Percentiles rank a stretch among this genome's conserved stretches.
Evolutionary conservation across 2,888 invertebrate genomes (phyloP).

Genomic region (Amaurobius ferox): DNA sequence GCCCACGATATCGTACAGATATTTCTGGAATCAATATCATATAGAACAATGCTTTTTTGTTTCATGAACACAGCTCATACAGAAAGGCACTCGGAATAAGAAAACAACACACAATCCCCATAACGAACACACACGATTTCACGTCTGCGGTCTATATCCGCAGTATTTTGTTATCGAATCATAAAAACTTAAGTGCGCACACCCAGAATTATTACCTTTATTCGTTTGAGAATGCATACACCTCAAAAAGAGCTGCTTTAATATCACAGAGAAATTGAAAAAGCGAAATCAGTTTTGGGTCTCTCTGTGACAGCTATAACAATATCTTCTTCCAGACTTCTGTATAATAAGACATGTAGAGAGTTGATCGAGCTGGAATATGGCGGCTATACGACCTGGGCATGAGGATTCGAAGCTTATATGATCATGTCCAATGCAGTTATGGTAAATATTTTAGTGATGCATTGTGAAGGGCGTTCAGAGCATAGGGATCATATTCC

Average conservation of each 20-base stretch:
- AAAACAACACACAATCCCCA: too few species aligned
- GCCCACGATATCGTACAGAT: too few species aligned
- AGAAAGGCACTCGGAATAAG: too few species aligned
- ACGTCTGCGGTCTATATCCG: not conserved
- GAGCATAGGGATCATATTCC: slow-evolving; percentile 12
- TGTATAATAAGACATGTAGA: not conserved
- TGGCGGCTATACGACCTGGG: not conserved
- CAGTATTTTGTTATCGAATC: slow-evolving; percentile 1
- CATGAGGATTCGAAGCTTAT: not conserved
- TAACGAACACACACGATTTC: too few species aligned
- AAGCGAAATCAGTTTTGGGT: not conserved
- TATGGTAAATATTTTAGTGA: slow-evolving; percentile 56
- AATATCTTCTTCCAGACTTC: not conserved
- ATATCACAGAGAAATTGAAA: not conserved
- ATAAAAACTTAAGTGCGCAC: not conserved
- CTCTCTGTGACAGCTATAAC: not conserved
- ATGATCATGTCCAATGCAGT: slow-evolving; percentile 53
- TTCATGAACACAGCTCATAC: too few species aligned
- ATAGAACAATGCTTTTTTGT: too few species aligned
- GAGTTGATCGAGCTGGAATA: not conserved
- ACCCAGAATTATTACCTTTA: not conserved
- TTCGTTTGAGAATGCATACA: not conserved
- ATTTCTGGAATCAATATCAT: too few species aligned
- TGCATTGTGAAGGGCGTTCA: slow-evolving; percentile 27
- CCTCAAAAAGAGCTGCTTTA: not conserved